Conservation (phyloP, 2,113 vertebrate species). For the Cyanoderma ruficeps region DNA sequence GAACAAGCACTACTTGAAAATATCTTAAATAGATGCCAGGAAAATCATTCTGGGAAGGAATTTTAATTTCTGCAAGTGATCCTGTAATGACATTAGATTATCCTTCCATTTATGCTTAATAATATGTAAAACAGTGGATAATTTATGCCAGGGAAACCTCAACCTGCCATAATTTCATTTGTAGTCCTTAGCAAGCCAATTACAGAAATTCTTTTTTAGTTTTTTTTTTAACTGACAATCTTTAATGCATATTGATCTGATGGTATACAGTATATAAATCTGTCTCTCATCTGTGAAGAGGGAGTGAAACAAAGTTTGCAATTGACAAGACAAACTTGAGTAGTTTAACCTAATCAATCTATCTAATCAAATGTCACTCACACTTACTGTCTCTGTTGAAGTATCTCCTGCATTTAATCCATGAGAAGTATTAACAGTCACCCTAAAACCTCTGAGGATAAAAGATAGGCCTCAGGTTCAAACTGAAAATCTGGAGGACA, state of each 20-base stretch:
- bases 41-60: constrained; percentile 24
- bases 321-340: constrained; percentile 13
- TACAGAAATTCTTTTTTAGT: background rate
- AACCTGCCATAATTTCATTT: constrained; percentile 17
- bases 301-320: constrained; percentile 40
- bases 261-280: constrained; percentile 48
- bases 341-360: constrained; percentile 43
- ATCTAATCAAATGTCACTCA: constrained; percentile 9
- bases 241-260: constrained; percentile 61
- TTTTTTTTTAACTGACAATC: background rate
- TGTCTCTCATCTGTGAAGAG: background rate
- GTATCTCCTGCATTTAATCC: background rate
- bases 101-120: constrained; percentile 34
- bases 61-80: constrained; percentile 12
- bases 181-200: background rate
- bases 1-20: background rate
- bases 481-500: background rate
- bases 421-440: background rate
- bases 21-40: background rate
- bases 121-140: constrained; percentile 59
- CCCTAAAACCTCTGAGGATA: background rate
- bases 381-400: background rate
- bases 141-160: constrained; percentile 46
- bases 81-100: background rate
- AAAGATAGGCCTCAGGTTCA: background rate